Evolutionary conservation across 1,140 invertebrate species (phyloP).

Genomic region (Aricia agestis): DNA sequence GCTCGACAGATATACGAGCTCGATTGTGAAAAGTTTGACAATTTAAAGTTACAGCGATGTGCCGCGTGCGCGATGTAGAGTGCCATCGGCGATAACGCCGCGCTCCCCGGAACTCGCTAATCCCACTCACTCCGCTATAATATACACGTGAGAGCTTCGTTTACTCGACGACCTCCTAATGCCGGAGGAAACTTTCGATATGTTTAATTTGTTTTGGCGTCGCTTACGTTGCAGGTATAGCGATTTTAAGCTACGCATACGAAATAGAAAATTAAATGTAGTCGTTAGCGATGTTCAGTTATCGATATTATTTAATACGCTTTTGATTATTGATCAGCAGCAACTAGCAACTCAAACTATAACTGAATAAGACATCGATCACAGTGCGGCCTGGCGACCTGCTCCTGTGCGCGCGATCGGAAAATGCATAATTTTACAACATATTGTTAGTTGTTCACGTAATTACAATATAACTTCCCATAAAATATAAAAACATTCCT

Average conservation of each 20-base stretch:
- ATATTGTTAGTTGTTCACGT: too few relatives aligned
- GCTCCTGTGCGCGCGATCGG: too few relatives aligned
- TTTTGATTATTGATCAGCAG: too few relatives aligned
- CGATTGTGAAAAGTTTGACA: background rate
- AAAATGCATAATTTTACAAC: too few relatives aligned
- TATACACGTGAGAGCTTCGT: background rate
- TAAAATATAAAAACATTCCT: too few relatives aligned
- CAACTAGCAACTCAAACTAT: too few relatives aligned
- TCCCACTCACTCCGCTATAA: background rate
- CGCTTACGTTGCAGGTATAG: background rate
- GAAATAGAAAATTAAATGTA: too few relatives aligned
- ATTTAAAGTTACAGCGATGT: background rate
- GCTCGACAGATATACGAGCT: background rate
- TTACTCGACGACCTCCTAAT: background rate
- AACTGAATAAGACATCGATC: too few relatives aligned
- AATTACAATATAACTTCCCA: too few relatives aligned
- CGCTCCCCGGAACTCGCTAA: background rate
- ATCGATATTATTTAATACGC: too few relatives aligned
- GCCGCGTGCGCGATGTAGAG: background rate
- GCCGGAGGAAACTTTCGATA: background rate
- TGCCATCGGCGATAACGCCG: background rate
- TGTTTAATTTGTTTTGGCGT: background rate
- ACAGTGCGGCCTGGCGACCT: too few relatives aligned
- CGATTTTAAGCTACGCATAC: background rate
- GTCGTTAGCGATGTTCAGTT: too few relatives aligned